Percentiles rank a stretch among this genome's conserved stretches.
These are phyloP conservation scores for Philopotamus ludificatus DNA, from an alignment of 1,140 invertebrate genomes.

Conservation along the genomic window DNA sequence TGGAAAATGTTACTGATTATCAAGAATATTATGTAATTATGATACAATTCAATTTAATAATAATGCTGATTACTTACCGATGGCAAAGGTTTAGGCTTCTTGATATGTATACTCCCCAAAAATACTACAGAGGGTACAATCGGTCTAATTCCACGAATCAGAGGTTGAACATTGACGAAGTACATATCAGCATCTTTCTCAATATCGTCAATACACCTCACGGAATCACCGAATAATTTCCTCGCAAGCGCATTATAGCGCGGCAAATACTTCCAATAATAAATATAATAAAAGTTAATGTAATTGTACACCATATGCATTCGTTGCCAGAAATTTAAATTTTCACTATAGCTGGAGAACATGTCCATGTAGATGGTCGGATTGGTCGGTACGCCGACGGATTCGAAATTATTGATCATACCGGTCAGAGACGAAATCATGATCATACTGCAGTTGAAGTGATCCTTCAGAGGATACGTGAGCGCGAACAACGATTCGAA, in stretches of 20 bases:
- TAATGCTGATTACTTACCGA: slow-evolving; percentile 15
- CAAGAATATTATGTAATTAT: no score
- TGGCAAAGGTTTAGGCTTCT: slow-evolving; percentile 6
- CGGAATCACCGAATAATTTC: slow-evolving; percentile 44
- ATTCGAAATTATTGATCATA: slow-evolving; percentile 32
- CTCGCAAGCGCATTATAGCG: background rate
- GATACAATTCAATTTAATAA: no score
- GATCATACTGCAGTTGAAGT: slow-evolving; percentile 49
- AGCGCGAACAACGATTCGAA: slow-evolving; percentile 43
- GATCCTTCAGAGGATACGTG: slow-evolving; percentile 45
- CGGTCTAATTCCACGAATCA: slow-evolving; percentile 45
- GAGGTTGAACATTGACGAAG: slow-evolving; percentile 49
- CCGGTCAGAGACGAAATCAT: slow-evolving; percentile 45
- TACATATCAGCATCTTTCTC: slow-evolving; percentile 50
- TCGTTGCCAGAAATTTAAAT: slow-evolving; percentile 45
- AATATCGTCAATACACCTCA: slow-evolving; percentile 46
- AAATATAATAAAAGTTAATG: slow-evolving; percentile 23
- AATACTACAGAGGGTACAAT: slow-evolving; percentile 46
- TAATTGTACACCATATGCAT: background rate
- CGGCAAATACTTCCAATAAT: background rate
- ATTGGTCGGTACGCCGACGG: slow-evolving; percentile 50
- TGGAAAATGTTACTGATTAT: no score
- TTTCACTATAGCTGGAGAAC: slow-evolving; percentile 28
- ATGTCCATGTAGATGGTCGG: slow-evolving; percentile 50
- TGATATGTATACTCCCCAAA: slow-evolving; percentile 48